Evolutionary conservation across 2,113 vertebrate species (phyloP).

Genomic region (Bothrops jararaca): DNA sequence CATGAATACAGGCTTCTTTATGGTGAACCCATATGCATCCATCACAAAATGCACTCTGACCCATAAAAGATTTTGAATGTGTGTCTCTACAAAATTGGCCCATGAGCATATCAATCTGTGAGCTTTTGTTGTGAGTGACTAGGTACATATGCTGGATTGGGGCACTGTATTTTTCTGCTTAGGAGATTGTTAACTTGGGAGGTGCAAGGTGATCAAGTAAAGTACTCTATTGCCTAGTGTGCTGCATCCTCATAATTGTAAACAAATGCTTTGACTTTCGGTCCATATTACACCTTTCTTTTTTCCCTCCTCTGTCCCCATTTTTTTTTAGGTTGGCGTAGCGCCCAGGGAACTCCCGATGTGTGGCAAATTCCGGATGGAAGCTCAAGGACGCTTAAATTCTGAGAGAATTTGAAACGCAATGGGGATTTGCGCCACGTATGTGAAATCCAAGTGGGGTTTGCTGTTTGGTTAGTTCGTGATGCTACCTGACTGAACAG

Average conservation of each 20-base stretch:
- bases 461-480: conserved; percentile 69
- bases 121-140: background rate
- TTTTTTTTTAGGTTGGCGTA: conserved; percentile 76
- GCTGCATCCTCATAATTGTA: background rate
- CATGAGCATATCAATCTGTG: background rate
- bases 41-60: background rate
- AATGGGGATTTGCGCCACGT: conserved; percentile 52
- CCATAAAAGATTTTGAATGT: background rate
- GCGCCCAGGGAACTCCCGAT: conserved; percentile 75
- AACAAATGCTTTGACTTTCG: conserved; percentile 43
- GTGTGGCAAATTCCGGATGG: conserved; percentile 82
- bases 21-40: background rate
- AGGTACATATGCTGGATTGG: conserved; percentile 21
- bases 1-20: background rate
- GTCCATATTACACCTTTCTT: conserved; percentile 77
- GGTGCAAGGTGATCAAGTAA: conserved; percentile 21
- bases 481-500: conserved; percentile 60
- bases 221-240: conserved; percentile 31
- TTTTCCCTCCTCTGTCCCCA: conserved; percentile 74
- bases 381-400: conserved; percentile 81
- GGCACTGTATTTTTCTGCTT: conserved; percentile 6
- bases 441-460: conserved; percentile 62
- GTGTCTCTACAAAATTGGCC: background rate
- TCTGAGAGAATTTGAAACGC: conserved; percentile 80
- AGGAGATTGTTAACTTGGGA: conserved; percentile 15